Evolutionary conservation across 2,888 invertebrate species (phyloP), one percentile per base, ranked within the genome.

Genomic region (Rutpela maculata): DNA sequence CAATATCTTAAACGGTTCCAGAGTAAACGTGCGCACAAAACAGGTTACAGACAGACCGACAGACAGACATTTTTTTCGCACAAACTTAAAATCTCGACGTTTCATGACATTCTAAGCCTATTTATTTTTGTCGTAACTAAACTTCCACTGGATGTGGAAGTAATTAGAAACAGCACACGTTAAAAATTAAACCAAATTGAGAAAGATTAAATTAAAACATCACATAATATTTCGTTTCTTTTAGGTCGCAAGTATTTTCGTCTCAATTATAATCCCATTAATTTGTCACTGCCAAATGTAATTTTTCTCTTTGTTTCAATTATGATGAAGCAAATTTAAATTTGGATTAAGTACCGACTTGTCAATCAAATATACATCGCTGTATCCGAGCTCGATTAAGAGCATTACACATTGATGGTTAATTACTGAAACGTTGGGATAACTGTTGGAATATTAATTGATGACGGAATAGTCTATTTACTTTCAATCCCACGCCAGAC

Each of bases 391-490:
- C 50, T 15, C 50, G 50, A 50, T 50, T 15, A n/a, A 50, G 50
- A 50, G 50, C 4, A 50, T 50, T 50, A 50, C 15, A n/a, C 6
- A n/a, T 15, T n/a, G 50, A 50, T 4, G n/a, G n/a, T n/a, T 50
- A n/a, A 50, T n/a, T n/a, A 50, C 50, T 50, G n/a, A 15, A 50
- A n/a, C 6, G 50, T 50, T 50, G 50, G 50, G 6, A n/a, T 50
- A 50, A 17, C 50, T 50, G 50, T n/a, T 50, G 50, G 50, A 50
- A 50, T 50, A 50, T 50, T 50, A 50, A 50, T 50, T 50, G n/a
- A 50, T 50, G 50, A 50, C 50, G 50, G 12, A n/a, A 6, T 50
- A n/a, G 50, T 0, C n/a, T 7, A 50, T 50, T 50, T n/a, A n/a
- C n/a, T 50, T n/a, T 50, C 12, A 43, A 12, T 43, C 7, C 12